phyloP scores from a whole-genome alignment of 2,888 invertebrate genomes.

The Xylophagus ater region DNA sequence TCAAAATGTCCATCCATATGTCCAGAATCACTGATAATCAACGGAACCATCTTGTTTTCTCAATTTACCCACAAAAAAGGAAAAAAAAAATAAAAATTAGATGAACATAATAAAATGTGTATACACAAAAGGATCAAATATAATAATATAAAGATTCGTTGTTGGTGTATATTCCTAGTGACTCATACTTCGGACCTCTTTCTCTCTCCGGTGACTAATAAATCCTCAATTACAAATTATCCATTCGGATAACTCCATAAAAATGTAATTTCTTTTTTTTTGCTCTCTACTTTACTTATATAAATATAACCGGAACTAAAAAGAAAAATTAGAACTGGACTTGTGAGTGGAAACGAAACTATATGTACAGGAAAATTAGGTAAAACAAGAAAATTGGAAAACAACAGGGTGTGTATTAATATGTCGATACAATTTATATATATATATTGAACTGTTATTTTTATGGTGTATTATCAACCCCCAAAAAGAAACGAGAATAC shows the following conservation, averaged over 20 bases:
- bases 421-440: no score
- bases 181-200: background rate
- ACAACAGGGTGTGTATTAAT: background rate
- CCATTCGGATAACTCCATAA: conserved; percentile 13
- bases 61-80: no score
- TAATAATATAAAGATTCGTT: no score
- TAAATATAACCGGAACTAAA: conserved; percentile 6
- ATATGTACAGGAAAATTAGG: conserved; percentile 4
- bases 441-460: no score
- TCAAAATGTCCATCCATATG: conserved; percentile 1
- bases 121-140: no score
- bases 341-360: background rate
- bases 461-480: no score
- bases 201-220: conserved; percentile 33
- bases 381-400: conserved; percentile 1
- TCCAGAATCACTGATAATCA: background rate
- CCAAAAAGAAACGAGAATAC: conserved; percentile 3
- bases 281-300: conserved; percentile 1
- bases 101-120: no score
- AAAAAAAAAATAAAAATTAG: no score
- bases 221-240: conserved; percentile 28
- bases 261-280: conserved; percentile 10
- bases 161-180: background rate
- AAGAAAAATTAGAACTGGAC: conserved; percentile 1
- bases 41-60: background rate